Percentiles rank a stretch among this genome's conserved stretches.
These are phyloP conservation scores for Macrosoma leucophasiata DNA, from an alignment of 2,888 invertebrate genomes.

Conservation along the genomic window DNA sequence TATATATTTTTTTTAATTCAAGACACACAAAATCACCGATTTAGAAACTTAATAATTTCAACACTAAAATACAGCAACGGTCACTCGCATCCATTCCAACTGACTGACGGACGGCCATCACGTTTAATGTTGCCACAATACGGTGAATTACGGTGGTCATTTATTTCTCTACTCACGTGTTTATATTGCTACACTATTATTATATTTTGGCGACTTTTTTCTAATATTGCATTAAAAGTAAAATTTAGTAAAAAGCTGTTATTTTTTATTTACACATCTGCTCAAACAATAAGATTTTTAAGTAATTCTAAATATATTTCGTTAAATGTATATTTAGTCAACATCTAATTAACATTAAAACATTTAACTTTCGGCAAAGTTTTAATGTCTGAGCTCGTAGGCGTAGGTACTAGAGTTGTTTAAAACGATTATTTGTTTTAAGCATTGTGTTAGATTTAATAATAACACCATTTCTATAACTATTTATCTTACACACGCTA, in stretches of 20 bases:
- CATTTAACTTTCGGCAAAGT: no score
- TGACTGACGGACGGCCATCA: conserved; percentile 71
- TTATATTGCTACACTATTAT: conserved; percentile 33
- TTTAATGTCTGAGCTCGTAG: no score
- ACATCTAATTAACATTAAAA: no score
- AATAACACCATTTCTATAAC: no score
- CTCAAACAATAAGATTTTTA: not conserved
- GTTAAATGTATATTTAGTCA: no score
- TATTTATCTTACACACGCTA: no score
- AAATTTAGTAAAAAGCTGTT: no score
- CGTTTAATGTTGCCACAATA: conserved; percentile 51
- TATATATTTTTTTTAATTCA: conserved; percentile 35
- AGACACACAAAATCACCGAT: conserved; percentile 53
- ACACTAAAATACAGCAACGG: conserved; percentile 57
- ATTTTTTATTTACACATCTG: no score
- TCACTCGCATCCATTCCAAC: conserved; percentile 50
- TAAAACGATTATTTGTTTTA: no score
- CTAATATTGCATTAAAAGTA: no score
- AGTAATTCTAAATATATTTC: not conserved
- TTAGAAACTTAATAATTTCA: conserved; percentile 57
- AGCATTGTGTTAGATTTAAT: no score
- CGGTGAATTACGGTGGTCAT: conserved; percentile 54
- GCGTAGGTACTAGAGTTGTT: no score
- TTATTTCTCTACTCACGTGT: conserved; percentile 52
- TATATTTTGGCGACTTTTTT: conserved; percentile 22